These are phyloP conservation scores for Monopis laevigella DNA, from an alignment of 2,888 invertebrate species.

Conservation along the genomic window DNA sequence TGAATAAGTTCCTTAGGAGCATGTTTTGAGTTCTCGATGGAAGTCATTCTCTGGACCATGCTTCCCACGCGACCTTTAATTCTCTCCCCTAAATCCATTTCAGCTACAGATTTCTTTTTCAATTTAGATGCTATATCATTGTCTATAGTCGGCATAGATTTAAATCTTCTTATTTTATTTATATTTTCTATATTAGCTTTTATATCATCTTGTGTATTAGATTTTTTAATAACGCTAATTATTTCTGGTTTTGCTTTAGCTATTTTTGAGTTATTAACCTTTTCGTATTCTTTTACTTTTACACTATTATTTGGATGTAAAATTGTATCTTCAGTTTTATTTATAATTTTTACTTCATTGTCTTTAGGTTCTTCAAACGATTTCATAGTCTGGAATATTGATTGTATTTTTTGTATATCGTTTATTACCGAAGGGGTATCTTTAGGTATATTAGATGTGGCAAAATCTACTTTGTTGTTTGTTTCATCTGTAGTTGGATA, in stretches of 20 bases:
- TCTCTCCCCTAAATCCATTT: slow-evolving; percentile 35
- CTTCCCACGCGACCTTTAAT: slow-evolving; percentile 37
- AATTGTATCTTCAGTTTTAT: too few relatives aligned
- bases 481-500: neutral
- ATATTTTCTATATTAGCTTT: slow-evolving; percentile 16
- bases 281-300: too few relatives aligned
- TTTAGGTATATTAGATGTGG: too few relatives aligned
- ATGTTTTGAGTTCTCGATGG: slow-evolving; percentile 24
- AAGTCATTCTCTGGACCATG: slow-evolving; percentile 38
- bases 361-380: neutral
- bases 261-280: too few relatives aligned
- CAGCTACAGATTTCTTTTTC: slow-evolving; percentile 35
- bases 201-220: slow-evolving; percentile 14
- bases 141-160: slow-evolving; percentile 4
- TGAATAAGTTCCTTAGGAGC: slow-evolving; percentile 24
- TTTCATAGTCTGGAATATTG: slow-evolving; percentile 1
- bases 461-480: neutral
- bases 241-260: slow-evolving; percentile 4
- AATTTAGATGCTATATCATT: neutral
- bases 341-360: neutral
- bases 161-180: neutral
- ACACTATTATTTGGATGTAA: too few relatives aligned
- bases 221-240: slow-evolving; percentile 12
- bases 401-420: neutral
- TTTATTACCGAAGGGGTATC: neutral